Conservation (phyloP, 2,113 vertebrate species). For the Setophaga kirtlandii region DNA sequence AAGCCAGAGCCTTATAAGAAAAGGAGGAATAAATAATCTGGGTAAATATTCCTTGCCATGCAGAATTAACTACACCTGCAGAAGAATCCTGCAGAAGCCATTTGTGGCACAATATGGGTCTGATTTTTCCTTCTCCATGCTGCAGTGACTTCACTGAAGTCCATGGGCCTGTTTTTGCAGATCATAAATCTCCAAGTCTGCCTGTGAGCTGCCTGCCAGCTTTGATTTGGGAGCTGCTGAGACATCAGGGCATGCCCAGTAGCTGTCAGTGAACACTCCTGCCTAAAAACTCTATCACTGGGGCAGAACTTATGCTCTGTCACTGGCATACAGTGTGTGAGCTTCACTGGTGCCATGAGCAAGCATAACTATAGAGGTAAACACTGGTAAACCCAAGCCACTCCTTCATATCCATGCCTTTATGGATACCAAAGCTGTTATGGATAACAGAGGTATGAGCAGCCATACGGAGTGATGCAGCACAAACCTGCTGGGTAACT, state of each 20-base stretch:
- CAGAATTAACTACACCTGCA: neutral
- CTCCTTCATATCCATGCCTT: neutral
- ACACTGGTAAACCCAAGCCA: neutral
- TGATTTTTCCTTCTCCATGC: neutral
- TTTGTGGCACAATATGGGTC: neutral
- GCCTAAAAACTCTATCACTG: neutral
- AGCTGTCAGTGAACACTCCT: neutral
- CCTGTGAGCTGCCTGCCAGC: neutral
- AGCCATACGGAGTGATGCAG: too few relatives aligned
- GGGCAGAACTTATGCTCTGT: neutral
- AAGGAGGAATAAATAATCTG: constrained; percentile 1
- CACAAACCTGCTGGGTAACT: neutral
- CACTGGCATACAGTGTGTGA: neutral
- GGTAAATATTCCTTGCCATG: neutral
- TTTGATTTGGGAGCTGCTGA: neutral
- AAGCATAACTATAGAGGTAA: neutral
- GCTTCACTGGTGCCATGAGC: neutral
- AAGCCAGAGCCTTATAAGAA: neutral
- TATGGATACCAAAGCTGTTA: neutral
- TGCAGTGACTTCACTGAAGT: neutral
- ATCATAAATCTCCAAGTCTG: neutral
- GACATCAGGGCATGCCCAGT: neutral
- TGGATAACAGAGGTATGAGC: neutral
- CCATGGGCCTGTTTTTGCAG: neutral
- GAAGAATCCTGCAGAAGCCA: neutral